These are phyloP conservation scores for Perccottus glenii DNA, from an alignment of 2,113 vertebrate species.

Conservation along the genomic window DNA sequence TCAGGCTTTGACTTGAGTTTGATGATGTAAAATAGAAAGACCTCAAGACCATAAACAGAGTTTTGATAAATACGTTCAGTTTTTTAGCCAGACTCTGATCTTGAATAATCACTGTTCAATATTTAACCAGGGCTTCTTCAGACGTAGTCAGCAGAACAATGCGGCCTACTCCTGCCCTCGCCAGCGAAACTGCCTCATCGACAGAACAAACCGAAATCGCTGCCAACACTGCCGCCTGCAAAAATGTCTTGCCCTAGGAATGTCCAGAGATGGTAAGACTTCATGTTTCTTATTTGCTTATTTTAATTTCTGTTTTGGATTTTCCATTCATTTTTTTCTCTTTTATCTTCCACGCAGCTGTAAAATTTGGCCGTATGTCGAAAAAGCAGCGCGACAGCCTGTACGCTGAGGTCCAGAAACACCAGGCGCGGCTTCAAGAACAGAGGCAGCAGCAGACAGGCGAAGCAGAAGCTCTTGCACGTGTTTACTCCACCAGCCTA, in stretches of 20 bases:
- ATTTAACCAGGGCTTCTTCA: conserved; percentile 91
- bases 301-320: background rate
- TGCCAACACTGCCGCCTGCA: conserved; percentile 99
- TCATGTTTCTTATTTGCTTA: too few relatives aligned
- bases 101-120: conserved; percentile 10
- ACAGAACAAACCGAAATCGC: conserved; percentile 99
- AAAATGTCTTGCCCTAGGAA: conserved; percentile 99
- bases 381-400: conserved; percentile 98
- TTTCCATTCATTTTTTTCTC: background rate
- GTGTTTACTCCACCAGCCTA: conserved; percentile 91
- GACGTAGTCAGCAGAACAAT: conserved; percentile 99
- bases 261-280: conserved; percentile 97
- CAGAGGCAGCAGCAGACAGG: conserved; percentile 94
- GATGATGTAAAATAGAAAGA: too few relatives aligned
- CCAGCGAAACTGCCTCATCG: conserved; percentile 99
- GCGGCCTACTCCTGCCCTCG: conserved; percentile 97
- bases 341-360: conserved; percentile 78
- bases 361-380: conserved; percentile 99
- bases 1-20: too few relatives aligned
- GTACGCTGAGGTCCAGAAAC: conserved; percentile 98
- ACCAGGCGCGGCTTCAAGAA: conserved; percentile 94
- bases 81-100: background rate
- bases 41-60: too few relatives aligned
- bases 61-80: background rate
- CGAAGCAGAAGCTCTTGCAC: conserved; percentile 92